A percentile compares a stretch with the other conserved stretches of the same genome.
These are phyloP conservation scores for Scaptomyza caliginosa DNA, from an alignment of 2,888 invertebrate genomes.

Conservation along the genomic window DNA sequence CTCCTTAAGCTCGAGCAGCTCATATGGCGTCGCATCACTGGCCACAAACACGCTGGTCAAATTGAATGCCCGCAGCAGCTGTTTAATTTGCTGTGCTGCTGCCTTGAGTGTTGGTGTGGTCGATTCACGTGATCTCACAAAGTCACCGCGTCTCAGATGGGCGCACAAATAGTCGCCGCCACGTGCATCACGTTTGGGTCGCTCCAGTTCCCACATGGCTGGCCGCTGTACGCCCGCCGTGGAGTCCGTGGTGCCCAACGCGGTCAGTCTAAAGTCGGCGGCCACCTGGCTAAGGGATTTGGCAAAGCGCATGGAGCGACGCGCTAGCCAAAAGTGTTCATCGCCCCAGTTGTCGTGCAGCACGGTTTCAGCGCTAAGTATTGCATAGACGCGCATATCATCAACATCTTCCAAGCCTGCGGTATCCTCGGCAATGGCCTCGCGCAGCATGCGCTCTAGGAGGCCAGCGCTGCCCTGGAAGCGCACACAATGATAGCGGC, in stretches of 20 bases:
- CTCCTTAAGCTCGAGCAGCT: constrained; percentile 81
- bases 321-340: constrained; percentile 91
- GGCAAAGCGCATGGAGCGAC: constrained; percentile 96
- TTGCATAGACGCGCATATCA: constrained; percentile 70
- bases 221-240: constrained; percentile 86
- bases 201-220: constrained; percentile 86
- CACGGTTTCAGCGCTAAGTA: constrained; percentile 91
- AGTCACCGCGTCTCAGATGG: constrained; percentile 96
- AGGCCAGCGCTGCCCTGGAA: constrained; percentile 91
- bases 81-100: constrained; percentile 90
- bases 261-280: constrained; percentile 86
- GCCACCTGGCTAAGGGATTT: constrained; percentile 88
- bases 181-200: constrained; percentile 85
- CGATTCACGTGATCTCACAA: constrained; percentile 89
- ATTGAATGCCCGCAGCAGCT: constrained; percentile 86
- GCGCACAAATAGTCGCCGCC: constrained; percentile 92
- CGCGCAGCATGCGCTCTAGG: constrained; percentile 86
- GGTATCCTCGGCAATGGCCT: constrained; percentile 55
- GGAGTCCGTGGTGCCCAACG: constrained; percentile 86
- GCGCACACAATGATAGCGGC: constrained; percentile 88
- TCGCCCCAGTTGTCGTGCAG: constrained; percentile 95
- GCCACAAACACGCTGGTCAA: constrained; percentile 91
- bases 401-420: constrained; percentile 48
- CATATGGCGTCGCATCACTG: constrained; percentile 89
- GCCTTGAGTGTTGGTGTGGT: constrained; percentile 91